Evolutionary conservation across 2,888 invertebrate species (phyloP), one percentile per base, ranked within the genome.

Genomic region (Melanostoma mellinum): DNA sequence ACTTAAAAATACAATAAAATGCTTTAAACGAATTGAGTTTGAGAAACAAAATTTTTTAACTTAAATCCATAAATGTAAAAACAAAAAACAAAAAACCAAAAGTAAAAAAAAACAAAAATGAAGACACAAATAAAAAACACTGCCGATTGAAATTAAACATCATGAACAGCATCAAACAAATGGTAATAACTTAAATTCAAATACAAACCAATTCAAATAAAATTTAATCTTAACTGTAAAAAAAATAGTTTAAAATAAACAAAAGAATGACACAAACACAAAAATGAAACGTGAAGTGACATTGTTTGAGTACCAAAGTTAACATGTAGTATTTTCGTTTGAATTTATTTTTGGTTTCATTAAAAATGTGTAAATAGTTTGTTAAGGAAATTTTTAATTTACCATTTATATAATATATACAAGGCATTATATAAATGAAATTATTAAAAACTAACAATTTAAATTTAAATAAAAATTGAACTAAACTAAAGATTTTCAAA

Each of bases 301-400:
- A 79, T 84, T 84, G 79, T 84, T 84, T 84, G 75, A 84, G 84
- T 84, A 84, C 79, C 69, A 84, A 84, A 84, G 84, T 84, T 84
- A 84, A 84, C 84, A 84, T 79, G 84, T 84, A 84, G 84, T 63
- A 58, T 50, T 56, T 79, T 61, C 52, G 79, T 78, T 79, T 40
- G 65, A 79, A 79, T 78, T 75, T 55, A 38, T 67, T 79, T 76
- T 53, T 10, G 79, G 32, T n/a, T 63, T 50, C 38, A 36, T 67
- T 60, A 78, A 71, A 79, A 78, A 74, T 65, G 63, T 84, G 84
- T 84, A 84, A 79, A 84, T 84, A 84, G 84, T 79, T 85, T 80
- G 71, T 77, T 82, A 68, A 86, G 76, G 68, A 84, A 67, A 84
- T 72, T 35, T 50, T 38, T 55, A 60, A 55, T 42, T 65, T 48